Evolutionary conservation across 2,797 vertebrate genomes (phyloP).

Genomic region (Chelon auratus): DNA sequence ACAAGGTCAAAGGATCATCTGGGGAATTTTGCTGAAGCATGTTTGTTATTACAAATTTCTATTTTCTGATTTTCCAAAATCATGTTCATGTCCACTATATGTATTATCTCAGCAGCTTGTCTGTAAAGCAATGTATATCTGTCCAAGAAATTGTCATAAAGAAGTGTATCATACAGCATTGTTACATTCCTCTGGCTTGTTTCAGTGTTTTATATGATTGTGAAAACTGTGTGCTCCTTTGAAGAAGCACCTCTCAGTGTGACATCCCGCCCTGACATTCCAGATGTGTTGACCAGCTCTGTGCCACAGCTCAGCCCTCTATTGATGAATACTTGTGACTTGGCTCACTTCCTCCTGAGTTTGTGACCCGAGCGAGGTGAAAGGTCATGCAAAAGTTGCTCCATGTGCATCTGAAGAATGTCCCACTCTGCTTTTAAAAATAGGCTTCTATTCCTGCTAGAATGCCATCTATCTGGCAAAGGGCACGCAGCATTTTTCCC

Average conservation of each 20-base stretch:
- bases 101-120: neutral
- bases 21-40: neutral
- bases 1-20: neutral
- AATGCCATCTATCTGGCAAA: slow-evolving; percentile 45
- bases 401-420: slow-evolving; percentile 49
- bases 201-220: neutral
- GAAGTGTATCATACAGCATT: neutral
- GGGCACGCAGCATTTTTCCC: slow-evolving; percentile 30
- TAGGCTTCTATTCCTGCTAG: slow-evolving; percentile 20
- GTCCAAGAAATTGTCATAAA: neutral
- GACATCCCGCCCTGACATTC: slow-evolving; percentile 43
- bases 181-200: neutral
- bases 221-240: slow-evolving; percentile 15
- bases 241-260: slow-evolving; percentile 7
- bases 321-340: slow-evolving; percentile 22
- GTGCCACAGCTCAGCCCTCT: slow-evolving; percentile 7
- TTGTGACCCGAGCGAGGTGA: slow-evolving; percentile 16
- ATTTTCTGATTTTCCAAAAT: neutral
- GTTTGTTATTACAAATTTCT: neutral
- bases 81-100: neutral
- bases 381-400: slow-evolving; percentile 32
- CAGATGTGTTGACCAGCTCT: slow-evolving; percentile 30
- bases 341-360: slow-evolving; percentile 5
- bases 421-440: slow-evolving; percentile 55
- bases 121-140: neutral